These are phyloP conservation scores for Pediacus dermestoides DNA, from an alignment of 2,888 invertebrate species.

Conservation along the genomic window DNA sequence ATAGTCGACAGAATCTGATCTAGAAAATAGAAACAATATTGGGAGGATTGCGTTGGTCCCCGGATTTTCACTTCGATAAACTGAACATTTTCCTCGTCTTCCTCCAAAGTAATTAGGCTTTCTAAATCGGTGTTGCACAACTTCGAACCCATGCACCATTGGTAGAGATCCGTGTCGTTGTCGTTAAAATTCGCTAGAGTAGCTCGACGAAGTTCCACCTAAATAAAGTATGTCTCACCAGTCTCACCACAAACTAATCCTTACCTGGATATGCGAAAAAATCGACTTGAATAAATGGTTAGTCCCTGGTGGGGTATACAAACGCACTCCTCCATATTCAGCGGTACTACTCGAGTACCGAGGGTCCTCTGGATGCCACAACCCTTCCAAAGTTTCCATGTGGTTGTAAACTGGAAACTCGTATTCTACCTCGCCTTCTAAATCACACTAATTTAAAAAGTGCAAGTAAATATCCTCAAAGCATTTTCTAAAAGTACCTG, in stretches of 20 bases:
- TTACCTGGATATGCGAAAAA: conserved; percentile 65
- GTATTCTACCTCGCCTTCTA: conserved; percentile 68
- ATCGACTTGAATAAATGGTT: conserved; percentile 62
- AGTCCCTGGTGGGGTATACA: conserved; percentile 56
- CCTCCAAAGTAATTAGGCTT: conserved; percentile 62
- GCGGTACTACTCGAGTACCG: conserved; percentile 49
- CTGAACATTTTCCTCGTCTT: conserved; percentile 49
- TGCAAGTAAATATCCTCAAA: no score
- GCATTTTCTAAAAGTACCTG: conserved; percentile 45
- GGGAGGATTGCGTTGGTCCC: conserved; percentile 56
- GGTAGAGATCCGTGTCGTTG: conserved; percentile 64
- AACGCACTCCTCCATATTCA: conserved; percentile 63
- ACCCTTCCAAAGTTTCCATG: conserved; percentile 62
- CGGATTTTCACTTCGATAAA: conserved; percentile 65
- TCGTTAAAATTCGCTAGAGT: conserved; percentile 46
- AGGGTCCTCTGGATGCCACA: conserved; percentile 62
- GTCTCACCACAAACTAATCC: not conserved
- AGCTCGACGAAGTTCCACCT: conserved; percentile 43
- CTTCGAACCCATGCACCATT: conserved; percentile 71
- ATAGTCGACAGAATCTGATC: conserved; percentile 63
- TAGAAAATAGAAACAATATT: conserved; percentile 65
- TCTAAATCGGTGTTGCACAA: conserved; percentile 65
- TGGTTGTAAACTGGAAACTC: conserved; percentile 72
- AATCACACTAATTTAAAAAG: conserved; percentile 65
- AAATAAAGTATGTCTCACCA: conserved; percentile 6